phyloP scores from a whole-genome alignment of 2,888 invertebrate genomes.

The Octodonta nipae region DNA sequence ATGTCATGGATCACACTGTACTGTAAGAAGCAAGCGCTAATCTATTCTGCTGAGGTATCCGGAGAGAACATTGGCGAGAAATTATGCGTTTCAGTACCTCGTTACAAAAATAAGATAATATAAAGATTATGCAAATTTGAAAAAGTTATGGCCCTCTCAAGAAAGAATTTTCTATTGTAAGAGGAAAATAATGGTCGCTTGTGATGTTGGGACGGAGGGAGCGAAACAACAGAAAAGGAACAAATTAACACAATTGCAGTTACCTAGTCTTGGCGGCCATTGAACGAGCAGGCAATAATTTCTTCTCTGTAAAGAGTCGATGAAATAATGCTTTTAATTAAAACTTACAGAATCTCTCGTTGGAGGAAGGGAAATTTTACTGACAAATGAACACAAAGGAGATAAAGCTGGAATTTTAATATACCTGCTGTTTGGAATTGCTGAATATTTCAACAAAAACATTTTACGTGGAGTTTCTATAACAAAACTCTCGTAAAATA shows the following conservation, averaged over 20 bases:
- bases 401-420: too few relatives aligned
- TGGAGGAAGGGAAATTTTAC: too few relatives aligned
- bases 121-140: slow-evolving; percentile 4
- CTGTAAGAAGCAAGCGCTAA: neutral
- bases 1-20: neutral
- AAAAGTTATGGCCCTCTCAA: slow-evolving; percentile 4
- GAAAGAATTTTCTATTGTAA: slow-evolving; percentile 7
- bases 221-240: slow-evolving; percentile 14
- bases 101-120: neutral
- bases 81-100: slow-evolving; percentile 1
- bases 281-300: slow-evolving; percentile 23
- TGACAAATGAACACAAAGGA: too few relatives aligned
- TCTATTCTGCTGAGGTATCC: neutral
- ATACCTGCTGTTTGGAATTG: too few relatives aligned
- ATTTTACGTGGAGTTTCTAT: too few relatives aligned
- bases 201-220: slow-evolving; percentile 3
- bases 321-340: slow-evolving; percentile 32
- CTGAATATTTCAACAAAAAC: too few relatives aligned
- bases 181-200: slow-evolving; percentile 7
- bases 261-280: slow-evolving; percentile 21
- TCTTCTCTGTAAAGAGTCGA: slow-evolving; percentile 23
- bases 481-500: too few relatives aligned
- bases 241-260: slow-evolving; percentile 23
- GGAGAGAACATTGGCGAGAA: neutral
- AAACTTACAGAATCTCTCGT: slow-evolving; percentile 32